Evolutionary conservation across 2,888 invertebrate genomes (phyloP), one percentile per base, ranked within the genome.

Genomic region (Aspidiotus rigidus): DNA sequence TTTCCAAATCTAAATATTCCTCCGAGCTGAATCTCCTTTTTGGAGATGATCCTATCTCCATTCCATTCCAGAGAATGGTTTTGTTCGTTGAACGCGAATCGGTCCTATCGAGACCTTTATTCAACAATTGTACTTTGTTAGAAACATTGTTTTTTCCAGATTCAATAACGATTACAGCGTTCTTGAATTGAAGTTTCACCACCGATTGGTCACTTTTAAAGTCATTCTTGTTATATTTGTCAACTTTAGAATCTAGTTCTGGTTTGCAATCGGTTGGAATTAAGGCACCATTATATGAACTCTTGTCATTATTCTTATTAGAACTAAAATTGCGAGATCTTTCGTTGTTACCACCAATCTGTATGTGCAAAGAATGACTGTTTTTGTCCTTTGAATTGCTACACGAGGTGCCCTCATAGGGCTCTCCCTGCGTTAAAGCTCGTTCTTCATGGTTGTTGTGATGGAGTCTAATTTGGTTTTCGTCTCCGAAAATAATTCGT

Each of bases 161-260:
- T 71, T 75, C 74, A 60, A 75, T 75, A 15, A 75, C 75, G 60
- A 75, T 75, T 72, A 74, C 75, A 39, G 75, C 74, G 49, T 74
- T 75, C 71, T 75, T 75, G 17, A 75, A 74, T 72, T 75, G 75
- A 7, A 75, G 70, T 67, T 75, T 75, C 15, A 75, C 70, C 59
- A 75, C 74, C n/a, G 75, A 73, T 41, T 73, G 72, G 16, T 73
- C 73, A 39, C 39, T 57, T 53, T 62, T 62, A 13, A 56, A 61
- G 39, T 54, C 69, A 17, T 42, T 55, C n/a, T 55, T 41, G 16
- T 40, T 62, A 13, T 16, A 16, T 39, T 64, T 62, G 7, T 62
- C 53, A 66, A 41, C 49, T 9, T 16, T 57, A 7, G 61, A 11
- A 13, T 62, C 49, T 40, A 8, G 28, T 6, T n/a, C 40, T 17